Conservation (phyloP, 2,797 vertebrate species). For the Acridotheres tristis region DNA sequence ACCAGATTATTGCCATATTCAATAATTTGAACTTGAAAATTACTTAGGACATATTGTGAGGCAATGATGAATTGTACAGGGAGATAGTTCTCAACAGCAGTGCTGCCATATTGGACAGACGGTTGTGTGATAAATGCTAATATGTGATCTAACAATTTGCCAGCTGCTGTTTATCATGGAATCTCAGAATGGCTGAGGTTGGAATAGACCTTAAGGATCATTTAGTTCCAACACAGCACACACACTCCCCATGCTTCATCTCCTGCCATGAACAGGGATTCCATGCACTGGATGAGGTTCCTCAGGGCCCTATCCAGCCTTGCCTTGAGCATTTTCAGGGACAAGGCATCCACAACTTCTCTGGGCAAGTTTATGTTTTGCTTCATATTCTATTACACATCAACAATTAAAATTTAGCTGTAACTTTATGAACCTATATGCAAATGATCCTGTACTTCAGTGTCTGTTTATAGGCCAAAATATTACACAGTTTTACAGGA, state of each 20-base stretch:
- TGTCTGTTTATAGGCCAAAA: background rate
- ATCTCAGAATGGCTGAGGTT: background rate
- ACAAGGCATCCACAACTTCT: background rate
- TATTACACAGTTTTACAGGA: background rate
- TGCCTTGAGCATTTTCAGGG: background rate
- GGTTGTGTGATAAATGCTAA: background rate
- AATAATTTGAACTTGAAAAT: background rate
- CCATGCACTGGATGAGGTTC: accelerated
- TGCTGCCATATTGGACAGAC: background rate
- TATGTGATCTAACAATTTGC: background rate
- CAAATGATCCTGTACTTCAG: background rate
- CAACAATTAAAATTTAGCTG: background rate
- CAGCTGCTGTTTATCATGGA: background rate
- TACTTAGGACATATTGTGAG: background rate
- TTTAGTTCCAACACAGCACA: background rate
- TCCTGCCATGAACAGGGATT: background rate
- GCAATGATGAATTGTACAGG: background rate
- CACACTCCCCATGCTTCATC: no score
- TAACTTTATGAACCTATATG: background rate
- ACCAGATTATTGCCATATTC: background rate
- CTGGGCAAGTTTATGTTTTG: background rate
- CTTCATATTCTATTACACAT: background rate
- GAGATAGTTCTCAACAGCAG: background rate
- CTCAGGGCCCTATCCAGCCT: background rate
- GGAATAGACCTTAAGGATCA: background rate